Percentiles rank a stretch among this genome's conserved stretches.
Evolutionary conservation across 2,888 invertebrate genomes (phyloP).

Genomic region (Hermodice carunculata): DNA sequence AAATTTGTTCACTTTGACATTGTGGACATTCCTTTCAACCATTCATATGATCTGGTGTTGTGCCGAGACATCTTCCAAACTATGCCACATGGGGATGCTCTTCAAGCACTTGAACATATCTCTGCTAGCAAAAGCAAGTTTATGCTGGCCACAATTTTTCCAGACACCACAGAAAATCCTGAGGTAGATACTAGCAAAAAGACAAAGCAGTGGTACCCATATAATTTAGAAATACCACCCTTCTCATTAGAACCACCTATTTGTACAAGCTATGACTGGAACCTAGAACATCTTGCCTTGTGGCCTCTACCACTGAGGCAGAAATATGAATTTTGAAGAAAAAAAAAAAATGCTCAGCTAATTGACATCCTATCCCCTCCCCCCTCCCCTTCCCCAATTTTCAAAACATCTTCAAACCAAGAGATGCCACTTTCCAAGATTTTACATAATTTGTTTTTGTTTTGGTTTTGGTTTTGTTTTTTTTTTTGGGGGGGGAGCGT

Average conservation of each 20-base stretch:
- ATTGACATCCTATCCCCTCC: too few relatives aligned
- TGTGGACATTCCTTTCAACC: constrained; percentile 16
- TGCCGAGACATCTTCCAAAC: constrained; percentile 17
- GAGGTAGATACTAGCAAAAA: constrained; percentile 1
- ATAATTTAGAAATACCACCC: constrained; percentile 25
- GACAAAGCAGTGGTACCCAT: constrained; percentile 5
- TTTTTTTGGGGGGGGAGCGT: too few relatives aligned
- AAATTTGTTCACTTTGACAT: constrained; percentile 17
- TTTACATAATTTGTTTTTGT: too few relatives aligned
- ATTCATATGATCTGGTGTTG: constrained; percentile 15
- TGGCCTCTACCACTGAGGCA: constrained; percentile 30
- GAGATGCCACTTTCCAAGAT: too few relatives aligned
- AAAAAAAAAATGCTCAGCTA: too few relatives aligned
- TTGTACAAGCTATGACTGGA: constrained; percentile 33
- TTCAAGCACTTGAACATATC: constrained; percentile 10
- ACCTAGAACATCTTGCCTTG: constrained; percentile 24
- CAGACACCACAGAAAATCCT: constrained; percentile 22
- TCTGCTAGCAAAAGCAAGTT: constrained; percentile 21
- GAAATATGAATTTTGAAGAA: constrained; percentile 24
- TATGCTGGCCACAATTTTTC: constrained; percentile 21
- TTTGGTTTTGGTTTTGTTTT: too few relatives aligned
- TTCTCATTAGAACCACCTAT: constrained; percentile 19
- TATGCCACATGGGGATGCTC: constrained; percentile 16
- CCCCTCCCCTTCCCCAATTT: too few relatives aligned
- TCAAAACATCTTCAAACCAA: too few relatives aligned